Evolutionary conservation across 2,797 vertebrate genomes (phyloP), one percentile per base, ranked within the genome.

Genomic region (Pipistrellus kuhlii): DNA sequence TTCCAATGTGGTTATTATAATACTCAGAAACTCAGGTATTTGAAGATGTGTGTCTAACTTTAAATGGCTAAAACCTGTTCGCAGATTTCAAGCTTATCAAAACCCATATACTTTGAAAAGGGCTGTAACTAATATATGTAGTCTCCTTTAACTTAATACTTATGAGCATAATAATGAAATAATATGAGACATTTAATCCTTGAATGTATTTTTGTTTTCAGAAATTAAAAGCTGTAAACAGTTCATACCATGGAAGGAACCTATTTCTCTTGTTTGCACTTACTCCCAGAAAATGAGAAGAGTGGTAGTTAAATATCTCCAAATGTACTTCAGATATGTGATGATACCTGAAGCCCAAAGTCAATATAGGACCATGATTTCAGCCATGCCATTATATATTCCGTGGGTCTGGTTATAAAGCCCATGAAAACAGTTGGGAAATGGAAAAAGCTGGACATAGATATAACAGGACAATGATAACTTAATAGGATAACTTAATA

Each of bases 201-300:
- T 89, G 59, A 86, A 86, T 17, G 27, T 77, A 81, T 13, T 87
- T 94, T 57, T 82, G 27, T 94, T 92, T 85, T 68, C 8, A 71
- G 53, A 94, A 71, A 80, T n/a, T 91, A 35, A 92, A 77, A 81
- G 12, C 4, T 30, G 5, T 13, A 77, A 35, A 25, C 69, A 32
- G 2, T 80, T 64, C 7, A 82, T 71, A 90, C 10, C 18, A 88
- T 10, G 21, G 71, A 59, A 41, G 15, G 11, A 91, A 69, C 10
- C 51, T 35, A 86, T 8, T 72, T 62, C 11, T 91, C 44, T 27
- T 77, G 1, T 62, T 76, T 87, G 35, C 72, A 13, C 57, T 75
- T 55, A 57, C 46, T 73, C 5, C n/a, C 6, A 75, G 53, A 68
- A 8, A 35, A 72, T 53, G 23, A 48, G 25, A 71, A 64, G 6